phyloP scores from a whole-genome alignment of 1,140 invertebrate genomes.

The Drosophila varians region DNA sequence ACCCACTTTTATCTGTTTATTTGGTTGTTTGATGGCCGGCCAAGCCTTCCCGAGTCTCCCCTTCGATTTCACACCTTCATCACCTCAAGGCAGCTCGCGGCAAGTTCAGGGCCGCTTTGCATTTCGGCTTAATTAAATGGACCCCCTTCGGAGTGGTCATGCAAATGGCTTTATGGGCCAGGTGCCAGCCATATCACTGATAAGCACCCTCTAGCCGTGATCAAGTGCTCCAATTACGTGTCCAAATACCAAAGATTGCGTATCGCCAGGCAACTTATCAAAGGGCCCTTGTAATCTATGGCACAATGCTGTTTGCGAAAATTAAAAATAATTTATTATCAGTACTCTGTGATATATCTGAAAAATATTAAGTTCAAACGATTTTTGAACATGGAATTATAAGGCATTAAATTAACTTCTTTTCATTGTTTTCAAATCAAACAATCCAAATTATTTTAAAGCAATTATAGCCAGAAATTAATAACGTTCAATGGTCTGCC shows the following conservation, averaged over 20 bases:
- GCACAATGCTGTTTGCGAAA: background rate
- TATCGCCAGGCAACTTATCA: constrained; percentile 50
- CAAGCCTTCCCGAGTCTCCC: constrained; percentile 35
- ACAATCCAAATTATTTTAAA: constrained; percentile 9
- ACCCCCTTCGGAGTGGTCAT: constrained; percentile 5
- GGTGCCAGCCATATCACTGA: constrained; percentile 20
- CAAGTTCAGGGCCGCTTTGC: constrained; percentile 51
- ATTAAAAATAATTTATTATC: constrained; percentile 14
- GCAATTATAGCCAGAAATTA: background rate
- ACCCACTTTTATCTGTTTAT: constrained; percentile 51
- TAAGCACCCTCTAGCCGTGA: constrained; percentile 21
- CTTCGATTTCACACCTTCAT: constrained; percentile 45
- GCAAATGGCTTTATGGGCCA: constrained; percentile 30
- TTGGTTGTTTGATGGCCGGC: constrained; percentile 4
- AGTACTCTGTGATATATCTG: constrained; percentile 8
- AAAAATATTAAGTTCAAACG: constrained; percentile 4
- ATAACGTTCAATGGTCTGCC: too few relatives aligned
- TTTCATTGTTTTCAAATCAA: background rate
- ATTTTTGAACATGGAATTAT: background rate
- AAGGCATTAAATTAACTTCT: background rate
- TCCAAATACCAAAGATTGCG: constrained; percentile 47
- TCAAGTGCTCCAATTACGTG: constrained; percentile 60
- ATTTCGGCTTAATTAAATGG: constrained; percentile 35
- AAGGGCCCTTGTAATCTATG: constrained; percentile 24
- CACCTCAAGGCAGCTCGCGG: constrained; percentile 20